Evolutionary conservation across 2,113 vertebrate species (phyloP), one percentile per base, ranked within the genome.

Genomic region (Machaerirhynchus nigripectus): DNA sequence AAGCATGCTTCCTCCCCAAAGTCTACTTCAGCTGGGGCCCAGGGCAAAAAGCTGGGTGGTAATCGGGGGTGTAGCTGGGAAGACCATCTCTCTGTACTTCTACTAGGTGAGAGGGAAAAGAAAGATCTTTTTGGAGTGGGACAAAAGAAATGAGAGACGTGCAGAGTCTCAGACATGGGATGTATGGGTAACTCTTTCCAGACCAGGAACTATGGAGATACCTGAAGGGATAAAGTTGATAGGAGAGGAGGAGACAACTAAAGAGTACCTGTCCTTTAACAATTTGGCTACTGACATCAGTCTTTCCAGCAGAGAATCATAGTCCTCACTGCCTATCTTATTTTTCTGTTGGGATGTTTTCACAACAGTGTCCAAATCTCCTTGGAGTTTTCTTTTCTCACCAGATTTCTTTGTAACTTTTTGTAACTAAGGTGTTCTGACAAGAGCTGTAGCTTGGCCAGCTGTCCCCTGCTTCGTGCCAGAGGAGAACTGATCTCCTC

Each of bases 11-110:
- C 74, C 63, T 80, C 33, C 24, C 24, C 40, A 49, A 47, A 80
- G 19, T 40, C 33, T 84, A 8, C 22, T 84, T 64, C 0, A 0
- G 2, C 35, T 74, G 17, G 19, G 8, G 11, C 8, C 13, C 73
- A 74, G 55, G 37, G 23, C 13, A 50, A 37, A 76, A 86, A 33
- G 5, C 9, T 68, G 63, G 26, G 15, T 68, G 35, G 39, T 63
- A 42, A 18, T 3, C 0, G 4, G 0, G 6, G 3, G 1, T 52
- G 24, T 65, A 83, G 11, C 49, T 73, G 30, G 33, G 27, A 52
- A 87, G 87, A 24, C 2, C 10, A 9, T 67, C n/a, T 65, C 49
- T 61, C 20, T 4, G 0, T 33, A 24, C 10, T 90, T 61, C 33
- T 24, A 16, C 13, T 42, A 78, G 10, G 7, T 49, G 42, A 84